Base-by-base conservation (phyloP, 2,797 vertebrate species). In the Gambelia wislizenii region DNA sequence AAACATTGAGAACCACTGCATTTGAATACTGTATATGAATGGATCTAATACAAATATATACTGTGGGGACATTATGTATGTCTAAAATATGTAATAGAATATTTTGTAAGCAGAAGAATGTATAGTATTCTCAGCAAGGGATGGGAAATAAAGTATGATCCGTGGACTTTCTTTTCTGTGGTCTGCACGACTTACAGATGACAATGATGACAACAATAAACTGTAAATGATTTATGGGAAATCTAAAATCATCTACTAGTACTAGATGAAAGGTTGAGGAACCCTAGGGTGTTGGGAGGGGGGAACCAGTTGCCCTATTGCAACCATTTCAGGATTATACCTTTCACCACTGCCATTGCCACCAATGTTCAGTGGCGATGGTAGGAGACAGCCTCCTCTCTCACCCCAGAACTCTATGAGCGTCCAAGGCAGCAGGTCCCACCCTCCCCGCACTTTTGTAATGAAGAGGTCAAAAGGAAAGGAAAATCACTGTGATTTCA, bases 161-260 rank as follows among this genome's bases (percentile, higher is more conserved):
- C 4, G 16, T n/a, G 44, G 1, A n/a, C 47, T 20, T 56, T 79
- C 33, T 20, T 84, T 54, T 54, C 12, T 59, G 52, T 72, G 20
- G 20, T 52, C 9, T 36, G 44, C 9, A 36, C 14, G 47, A 25
- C 6, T 36, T 14, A 22, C 2, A 10, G 64, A n/a, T 70, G 33
- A 1, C 30, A 84, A 20, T 72, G 39, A 30, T 82, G 59, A 18
- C 39, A 82, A 61, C 20, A 30, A 6, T 59, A 44, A 75, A 75
- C 27, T 49, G 1, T 44, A 54, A 92, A 84, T 59, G 92, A 22
- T 87, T 89, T 39, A 1, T 93, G 80, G 90, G 44, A 70, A 44
- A 30, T 61, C n/a, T n/a, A 82, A 83, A 91, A 92, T n/a, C 16
- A 18, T 74, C 39, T 20, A 74, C 20, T 20, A 74, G 18, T 39